A percentile compares a stretch with the other conserved stretches of the same genome.
phyloP scores from a whole-genome alignment of 92 coral and sea anemone species.

The Nematostella vectensis region DNA sequence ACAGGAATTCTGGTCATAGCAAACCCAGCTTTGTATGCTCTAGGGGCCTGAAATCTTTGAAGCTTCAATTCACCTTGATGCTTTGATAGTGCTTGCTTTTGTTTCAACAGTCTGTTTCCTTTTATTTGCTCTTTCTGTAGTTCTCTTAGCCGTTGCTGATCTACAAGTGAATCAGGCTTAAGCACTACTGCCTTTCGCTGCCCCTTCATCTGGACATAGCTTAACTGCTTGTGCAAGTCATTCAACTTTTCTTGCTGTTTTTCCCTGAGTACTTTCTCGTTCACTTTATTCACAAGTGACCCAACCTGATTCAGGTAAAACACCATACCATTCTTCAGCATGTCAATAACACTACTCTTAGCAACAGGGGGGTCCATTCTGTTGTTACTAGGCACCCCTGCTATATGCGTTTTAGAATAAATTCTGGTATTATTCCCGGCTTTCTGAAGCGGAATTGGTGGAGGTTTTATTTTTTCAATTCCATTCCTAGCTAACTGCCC shows the following conservation, averaged over 20 bases:
- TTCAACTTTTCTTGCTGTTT: slow-evolving; percentile 7
- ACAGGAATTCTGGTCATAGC: not conserved
- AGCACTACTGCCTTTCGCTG: not conserved
- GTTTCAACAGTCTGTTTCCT: too few species aligned
- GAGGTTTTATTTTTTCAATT: not conserved
- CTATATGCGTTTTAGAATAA: not conserved
- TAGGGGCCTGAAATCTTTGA: too few species aligned
- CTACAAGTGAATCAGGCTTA: not conserved
- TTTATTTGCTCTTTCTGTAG: too few species aligned
- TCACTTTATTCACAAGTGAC: slow-evolving; percentile 4
- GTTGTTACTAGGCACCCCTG: not conserved
- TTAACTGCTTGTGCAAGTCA: not conserved
- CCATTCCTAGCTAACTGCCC: not conserved
- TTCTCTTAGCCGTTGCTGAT: too few species aligned
- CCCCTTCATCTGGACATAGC: not conserved
- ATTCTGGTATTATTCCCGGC: not conserved
- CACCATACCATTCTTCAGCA: slow-evolving; percentile 16
- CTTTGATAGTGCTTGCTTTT: not conserved
- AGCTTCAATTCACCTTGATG: too few species aligned
- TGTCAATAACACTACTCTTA: not conserved
- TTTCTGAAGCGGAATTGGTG: not conserved
- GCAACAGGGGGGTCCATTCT: slow-evolving; percentile 1
- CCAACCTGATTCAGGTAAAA: slow-evolving; percentile 11
- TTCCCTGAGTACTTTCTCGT: not conserved
- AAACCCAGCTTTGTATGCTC: too few species aligned